Percentiles rank a stretch among this genome's conserved stretches.
Conservation (phyloP, 2,888 invertebrate species). For the Corythucha ciliata region DNA sequence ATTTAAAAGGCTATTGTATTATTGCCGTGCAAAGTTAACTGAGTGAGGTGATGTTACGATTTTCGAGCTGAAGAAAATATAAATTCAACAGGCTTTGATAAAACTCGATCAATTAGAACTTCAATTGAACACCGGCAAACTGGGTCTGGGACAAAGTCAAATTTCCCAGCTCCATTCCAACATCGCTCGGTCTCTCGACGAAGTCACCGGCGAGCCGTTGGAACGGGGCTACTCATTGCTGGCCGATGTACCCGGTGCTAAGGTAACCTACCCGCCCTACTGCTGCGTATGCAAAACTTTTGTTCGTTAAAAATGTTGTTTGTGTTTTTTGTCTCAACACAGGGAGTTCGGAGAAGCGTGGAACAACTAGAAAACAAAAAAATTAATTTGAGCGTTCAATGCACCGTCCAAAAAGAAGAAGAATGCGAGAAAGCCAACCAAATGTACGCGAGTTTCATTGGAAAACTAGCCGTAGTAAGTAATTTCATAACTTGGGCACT, state of each 20-base stretch:
- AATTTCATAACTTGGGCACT: background rate
- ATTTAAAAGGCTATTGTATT: too few relatives aligned
- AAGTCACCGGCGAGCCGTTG: conserved; percentile 56
- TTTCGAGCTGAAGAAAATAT: too few relatives aligned
- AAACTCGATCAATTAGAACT: conserved; percentile 66
- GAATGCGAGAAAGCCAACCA: conserved; percentile 60
- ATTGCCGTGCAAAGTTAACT: too few relatives aligned
- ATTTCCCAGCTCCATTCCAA: conserved; percentile 59
- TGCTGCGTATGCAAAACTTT: background rate
- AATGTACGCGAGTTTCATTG: conserved; percentile 57
- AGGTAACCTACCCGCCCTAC: conserved; percentile 40
- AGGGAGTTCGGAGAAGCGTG: conserved; percentile 55
- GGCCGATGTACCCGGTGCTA: conserved; percentile 57
- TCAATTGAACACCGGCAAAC: conserved; percentile 55
- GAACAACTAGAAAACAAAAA: conserved; percentile 67
- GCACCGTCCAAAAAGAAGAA: conserved; percentile 58
- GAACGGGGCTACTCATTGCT: conserved; percentile 63
- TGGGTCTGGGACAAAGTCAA: conserved; percentile 55
- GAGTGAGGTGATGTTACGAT: too few relatives aligned
- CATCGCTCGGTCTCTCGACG: conserved; percentile 55
- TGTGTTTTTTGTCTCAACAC: conserved; percentile 4
- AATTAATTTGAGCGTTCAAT: conserved; percentile 52
- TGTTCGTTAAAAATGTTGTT: background rate
- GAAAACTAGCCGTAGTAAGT: conserved; percentile 54
- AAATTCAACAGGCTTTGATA: conserved; percentile 59